Evolutionary conservation across 2,797 vertebrate species (phyloP).

Genomic region (Esox lucius): DNA sequence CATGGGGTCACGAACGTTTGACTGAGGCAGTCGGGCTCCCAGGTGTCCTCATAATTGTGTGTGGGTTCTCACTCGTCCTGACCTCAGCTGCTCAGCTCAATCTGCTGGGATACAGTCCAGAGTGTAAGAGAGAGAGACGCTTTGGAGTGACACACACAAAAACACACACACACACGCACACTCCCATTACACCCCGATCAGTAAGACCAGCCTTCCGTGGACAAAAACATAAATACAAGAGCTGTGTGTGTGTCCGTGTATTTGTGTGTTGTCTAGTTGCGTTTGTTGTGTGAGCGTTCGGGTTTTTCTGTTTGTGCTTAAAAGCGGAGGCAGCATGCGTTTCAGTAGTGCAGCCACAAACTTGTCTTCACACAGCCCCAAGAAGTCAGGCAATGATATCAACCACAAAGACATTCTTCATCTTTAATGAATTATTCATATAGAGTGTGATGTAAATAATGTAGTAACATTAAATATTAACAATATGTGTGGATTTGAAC

Average conservation of each 20-base stretch:
- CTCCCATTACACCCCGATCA: background rate
- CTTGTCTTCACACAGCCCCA: background rate
- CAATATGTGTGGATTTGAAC: conserved; percentile 66
- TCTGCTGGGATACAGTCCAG: conserved; percentile 30
- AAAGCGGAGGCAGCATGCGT: background rate
- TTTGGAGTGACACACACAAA: conserved; percentile 1
- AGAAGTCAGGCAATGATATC: conserved; percentile 52
- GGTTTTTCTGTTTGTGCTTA: background rate
- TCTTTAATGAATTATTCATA: conserved; percentile 62
- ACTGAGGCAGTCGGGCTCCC: background rate
- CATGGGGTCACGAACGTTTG: background rate
- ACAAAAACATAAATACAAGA: background rate
- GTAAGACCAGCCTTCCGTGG: background rate
- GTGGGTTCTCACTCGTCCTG: conserved; percentile 10
- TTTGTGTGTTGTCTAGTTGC: background rate
- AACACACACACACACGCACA: background rate
- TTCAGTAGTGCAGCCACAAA: background rate
- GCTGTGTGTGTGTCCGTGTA: background rate
- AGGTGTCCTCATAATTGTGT: background rate
- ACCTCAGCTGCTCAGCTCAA: conserved; percentile 64
- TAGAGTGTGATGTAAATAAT: conserved; percentile 65
- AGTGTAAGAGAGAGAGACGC: background rate
- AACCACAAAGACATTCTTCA: conserved; percentile 47
- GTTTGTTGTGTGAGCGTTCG: background rate
- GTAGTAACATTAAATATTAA: conserved; percentile 75